These are phyloP conservation scores for Crossaster papposus DNA, from an alignment of 53 echinoderm and acorn worm species.

Conservation along the genomic window DNA sequence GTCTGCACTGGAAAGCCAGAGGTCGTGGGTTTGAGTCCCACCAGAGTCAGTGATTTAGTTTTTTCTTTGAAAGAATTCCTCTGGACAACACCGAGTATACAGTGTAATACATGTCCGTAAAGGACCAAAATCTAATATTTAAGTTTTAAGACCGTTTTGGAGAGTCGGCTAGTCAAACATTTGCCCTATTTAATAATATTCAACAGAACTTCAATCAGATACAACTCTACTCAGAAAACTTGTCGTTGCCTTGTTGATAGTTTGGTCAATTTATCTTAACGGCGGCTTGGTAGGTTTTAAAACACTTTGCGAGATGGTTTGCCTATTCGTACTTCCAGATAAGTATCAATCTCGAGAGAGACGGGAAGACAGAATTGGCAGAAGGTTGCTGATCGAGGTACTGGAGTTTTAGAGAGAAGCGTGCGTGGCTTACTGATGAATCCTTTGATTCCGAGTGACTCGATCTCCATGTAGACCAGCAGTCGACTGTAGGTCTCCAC, in stretches of 20 bases:
- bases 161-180: background rate
- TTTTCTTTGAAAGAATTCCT: too few species aligned
- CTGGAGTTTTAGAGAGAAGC: background rate
- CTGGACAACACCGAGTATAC: too few species aligned
- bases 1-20: too few species aligned
- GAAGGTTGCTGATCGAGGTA: background rate
- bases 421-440: slow-evolving; percentile 81
- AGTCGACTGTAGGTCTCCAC: slow-evolving; percentile 96
- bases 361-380: background rate
- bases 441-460: slow-evolving; percentile 91
- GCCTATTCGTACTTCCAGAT: background rate
- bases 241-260: too few species aligned
- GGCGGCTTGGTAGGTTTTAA: too few species aligned
- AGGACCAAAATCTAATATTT: too few species aligned
- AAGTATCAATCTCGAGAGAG: background rate
- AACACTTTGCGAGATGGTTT: too few species aligned
- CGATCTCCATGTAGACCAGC: slow-evolving; percentile 95
- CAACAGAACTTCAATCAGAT: background rate
- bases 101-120: too few species aligned
- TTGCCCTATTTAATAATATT: background rate
- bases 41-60: too few species aligned
- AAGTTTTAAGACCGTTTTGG: too few species aligned
- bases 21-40: too few species aligned
- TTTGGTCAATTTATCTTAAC: too few species aligned
- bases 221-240: background rate